Conservation (phyloP, 2,797 vertebrate species). For the Apogon hyalosoma region DNA sequence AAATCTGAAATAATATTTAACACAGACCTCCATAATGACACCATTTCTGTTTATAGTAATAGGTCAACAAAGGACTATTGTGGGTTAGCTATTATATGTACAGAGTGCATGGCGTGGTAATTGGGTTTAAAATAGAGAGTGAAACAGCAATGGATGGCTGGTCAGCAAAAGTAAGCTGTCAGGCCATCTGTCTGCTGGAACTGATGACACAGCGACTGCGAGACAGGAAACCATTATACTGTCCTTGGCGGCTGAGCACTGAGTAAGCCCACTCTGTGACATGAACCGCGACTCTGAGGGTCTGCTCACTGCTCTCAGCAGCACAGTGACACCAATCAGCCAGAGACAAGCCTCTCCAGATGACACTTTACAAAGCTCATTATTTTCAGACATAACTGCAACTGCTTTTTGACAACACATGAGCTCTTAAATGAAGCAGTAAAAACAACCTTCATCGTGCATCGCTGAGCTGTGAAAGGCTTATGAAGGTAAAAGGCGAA, state of each 20-base stretch:
- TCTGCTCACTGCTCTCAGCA: slow-evolving; percentile 37
- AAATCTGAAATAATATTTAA: background rate
- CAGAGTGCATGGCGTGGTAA: slow-evolving; percentile 11
- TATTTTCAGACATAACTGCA: background rate
- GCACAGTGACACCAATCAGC: slow-evolving; percentile 42
- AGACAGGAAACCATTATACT: slow-evolving; percentile 71
- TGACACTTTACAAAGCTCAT: background rate
- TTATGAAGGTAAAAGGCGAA: no score
- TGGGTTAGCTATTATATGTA: slow-evolving; percentile 23
- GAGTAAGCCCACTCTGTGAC: slow-evolving; percentile 46
- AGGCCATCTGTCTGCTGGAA: slow-evolving; percentile 64
- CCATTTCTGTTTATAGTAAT: background rate
- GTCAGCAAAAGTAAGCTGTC: slow-evolving; percentile 69
- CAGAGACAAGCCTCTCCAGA: background rate
- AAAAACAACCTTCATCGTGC: no score
- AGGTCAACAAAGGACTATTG: slow-evolving; percentile 22
- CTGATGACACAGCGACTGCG: slow-evolving; percentile 75
- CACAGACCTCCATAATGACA: background rate
- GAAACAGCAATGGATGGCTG: slow-evolving; percentile 42
- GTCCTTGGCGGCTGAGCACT: slow-evolving; percentile 71
- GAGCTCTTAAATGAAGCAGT: no score
- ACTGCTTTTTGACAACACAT: background rate
- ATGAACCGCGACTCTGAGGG: slow-evolving; percentile 61
- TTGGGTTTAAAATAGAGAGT: slow-evolving; percentile 32
- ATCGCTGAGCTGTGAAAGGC: no score